phyloP scores from a whole-genome alignment of 2,888 invertebrate species.

The Trisateles emortualis region DNA sequence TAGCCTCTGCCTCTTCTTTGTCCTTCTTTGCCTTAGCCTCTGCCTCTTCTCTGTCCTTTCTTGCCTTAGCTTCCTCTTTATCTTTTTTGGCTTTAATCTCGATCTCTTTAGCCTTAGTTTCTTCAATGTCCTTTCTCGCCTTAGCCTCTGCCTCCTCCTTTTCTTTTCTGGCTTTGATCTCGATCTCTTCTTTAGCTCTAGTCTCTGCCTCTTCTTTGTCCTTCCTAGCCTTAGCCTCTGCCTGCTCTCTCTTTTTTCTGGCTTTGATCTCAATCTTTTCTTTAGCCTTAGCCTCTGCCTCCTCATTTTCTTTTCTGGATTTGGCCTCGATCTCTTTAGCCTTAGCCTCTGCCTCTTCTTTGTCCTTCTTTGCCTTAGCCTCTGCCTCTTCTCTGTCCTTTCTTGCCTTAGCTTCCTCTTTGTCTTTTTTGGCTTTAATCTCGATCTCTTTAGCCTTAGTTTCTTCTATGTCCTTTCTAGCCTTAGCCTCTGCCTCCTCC shows the following conservation, averaged over 20 bases:
- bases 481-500: slow-evolving; percentile 21
- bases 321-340: background rate
- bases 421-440: background rate
- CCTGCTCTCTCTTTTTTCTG: background rate
- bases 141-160: background rate
- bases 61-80: background rate
- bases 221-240: background rate
- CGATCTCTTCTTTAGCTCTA: no score
- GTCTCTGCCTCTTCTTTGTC: background rate
- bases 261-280: background rate
- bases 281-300: background rate
- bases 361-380: background rate
- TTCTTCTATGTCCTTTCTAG: background rate
- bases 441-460: background rate
- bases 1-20: background rate
- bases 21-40: slow-evolving; percentile 7
- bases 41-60: background rate
- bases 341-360: background rate
- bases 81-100: background rate
- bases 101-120: background rate
- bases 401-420: background rate
- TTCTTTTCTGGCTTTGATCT: slow-evolving; percentile 7
- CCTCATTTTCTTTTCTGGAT: background rate
- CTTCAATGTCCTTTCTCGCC: background rate
- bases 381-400: background rate